Base-by-base conservation (phyloP, 2,113 vertebrate species). In the Catharus minimus region DNA sequence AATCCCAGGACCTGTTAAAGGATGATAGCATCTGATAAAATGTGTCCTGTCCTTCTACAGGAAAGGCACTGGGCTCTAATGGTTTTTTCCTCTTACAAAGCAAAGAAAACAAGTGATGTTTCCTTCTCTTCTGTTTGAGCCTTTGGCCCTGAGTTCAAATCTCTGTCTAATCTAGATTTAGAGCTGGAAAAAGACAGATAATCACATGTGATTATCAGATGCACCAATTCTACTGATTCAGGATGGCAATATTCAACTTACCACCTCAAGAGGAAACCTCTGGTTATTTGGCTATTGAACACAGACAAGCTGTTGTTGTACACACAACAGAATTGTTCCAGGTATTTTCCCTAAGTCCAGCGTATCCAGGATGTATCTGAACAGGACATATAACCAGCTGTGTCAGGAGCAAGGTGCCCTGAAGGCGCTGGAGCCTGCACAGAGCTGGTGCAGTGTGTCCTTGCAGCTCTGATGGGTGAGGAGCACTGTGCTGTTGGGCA, bases 401-500 rank as follows among this genome's bases (percentile, higher is more conserved):
- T 62, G 65, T 27, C 62, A 43, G 49, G 16, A 71, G 28, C 32
- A 27, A 47, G 69, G 55, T 28, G 64, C 41, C 38, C 56, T 38
- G 47, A 61, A 72, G 64, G 60, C 5, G 0, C 55, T 5, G 38
- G 32, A 52, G 22, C 32, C 50, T 41, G 11, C 5, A 4, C 7
- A 18, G 66, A 2, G 3, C 27, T 56, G 61, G 19, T 44, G n/a
- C 19, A 38, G 50, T 4, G 33, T 32, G n/a, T 30, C 33, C 27
- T 23, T 26, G 8, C 36, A n/a, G 53, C 43, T 15, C 18, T 0
- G 0, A 47, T 3, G 36, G 0, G 1, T 68, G 33, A 43, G 46
- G 16, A 18, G 22, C 47, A 2, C 6, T 33, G 72, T 14, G 7
- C 56, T 79, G 66, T 32, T 33, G 50, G 36, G n/a, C 13, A 30